Percentiles rank a stretch among this genome's conserved stretches.
Conservation (phyloP, 1,140 invertebrate genomes). For the Saccostrea glomerata region DNA sequence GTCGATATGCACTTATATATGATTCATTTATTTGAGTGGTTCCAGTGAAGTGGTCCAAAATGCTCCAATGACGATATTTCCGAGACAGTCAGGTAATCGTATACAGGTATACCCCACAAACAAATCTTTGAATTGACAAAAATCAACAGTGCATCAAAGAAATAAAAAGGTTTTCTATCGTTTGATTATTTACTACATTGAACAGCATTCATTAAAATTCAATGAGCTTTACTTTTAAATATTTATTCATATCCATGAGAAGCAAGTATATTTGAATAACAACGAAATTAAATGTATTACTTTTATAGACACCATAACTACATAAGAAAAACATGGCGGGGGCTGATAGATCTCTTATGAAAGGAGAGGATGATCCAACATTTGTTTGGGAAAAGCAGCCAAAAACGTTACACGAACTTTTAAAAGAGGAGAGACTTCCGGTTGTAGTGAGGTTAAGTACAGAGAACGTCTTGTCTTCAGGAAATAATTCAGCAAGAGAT, state of each 20-base stretch:
- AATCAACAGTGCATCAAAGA: constrained; percentile 36
- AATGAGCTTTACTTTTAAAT: constrained; percentile 6
- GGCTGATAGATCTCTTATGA: neutral
- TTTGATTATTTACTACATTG: constrained; percentile 16
- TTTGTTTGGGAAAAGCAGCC: constrained; percentile 61
- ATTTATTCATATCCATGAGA: neutral
- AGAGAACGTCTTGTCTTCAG: neutral
- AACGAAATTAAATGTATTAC: neutral
- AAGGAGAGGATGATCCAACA: constrained; percentile 6
- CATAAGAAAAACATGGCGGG: constrained; percentile 15
- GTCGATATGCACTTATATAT: too few relatives aligned
- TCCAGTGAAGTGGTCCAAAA: neutral
- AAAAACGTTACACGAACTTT: constrained; percentile 58
- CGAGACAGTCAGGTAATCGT: neutral
- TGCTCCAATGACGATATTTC: neutral
- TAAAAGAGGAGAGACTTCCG: constrained; percentile 59
- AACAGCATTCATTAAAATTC: neutral
- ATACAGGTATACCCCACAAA: neutral
- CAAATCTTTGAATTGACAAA: neutral
- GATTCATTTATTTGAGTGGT: too few relatives aligned
- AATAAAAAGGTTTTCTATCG: neutral
- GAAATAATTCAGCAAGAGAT: constrained; percentile 42
- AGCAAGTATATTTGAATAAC: neutral
- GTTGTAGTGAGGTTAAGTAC: constrained; percentile 62
- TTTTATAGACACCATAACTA: neutral